Percentiles rank a stretch among this genome's conserved stretches.
Evolutionary conservation across 2,797 vertebrate species (phyloP).

Genomic region (Muscicapa striata): DNA sequence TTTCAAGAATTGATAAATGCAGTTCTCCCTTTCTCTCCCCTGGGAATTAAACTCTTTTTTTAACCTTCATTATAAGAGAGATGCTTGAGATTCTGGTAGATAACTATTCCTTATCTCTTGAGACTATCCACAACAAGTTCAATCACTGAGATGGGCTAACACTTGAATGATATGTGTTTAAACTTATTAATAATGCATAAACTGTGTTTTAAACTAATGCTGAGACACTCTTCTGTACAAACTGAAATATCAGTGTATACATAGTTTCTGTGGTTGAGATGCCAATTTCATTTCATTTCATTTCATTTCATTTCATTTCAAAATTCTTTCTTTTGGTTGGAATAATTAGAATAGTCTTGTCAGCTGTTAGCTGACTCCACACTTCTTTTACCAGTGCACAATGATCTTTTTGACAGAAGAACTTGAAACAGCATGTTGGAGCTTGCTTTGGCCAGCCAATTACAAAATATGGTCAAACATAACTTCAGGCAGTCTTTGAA

Average conservation of each 20-base stretch:
- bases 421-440: not conserved
- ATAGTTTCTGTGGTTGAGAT: not conserved
- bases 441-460: not conserved
- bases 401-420: constrained; percentile 3
- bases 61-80: not conserved
- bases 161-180: not conserved
- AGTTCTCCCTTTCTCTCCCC: not conserved
- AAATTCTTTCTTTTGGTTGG: not conserved
- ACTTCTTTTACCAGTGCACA: not conserved
- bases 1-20: not conserved
- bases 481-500: not conserved
- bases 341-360: not conserved
- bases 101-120: not conserved
- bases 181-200: not conserved
- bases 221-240: not conserved
- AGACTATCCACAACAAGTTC: not conserved
- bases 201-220: not conserved
- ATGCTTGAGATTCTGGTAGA: not conserved
- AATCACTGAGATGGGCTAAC: not conserved
- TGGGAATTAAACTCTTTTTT: not conserved
- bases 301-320: not conserved
- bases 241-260: not conserved
- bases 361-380: not conserved
- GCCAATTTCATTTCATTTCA: not conserved
- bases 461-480: fast-evolving